Evolutionary conservation across 1,140 invertebrate species (phyloP).

Genomic region (Drosophila lini): DNA sequence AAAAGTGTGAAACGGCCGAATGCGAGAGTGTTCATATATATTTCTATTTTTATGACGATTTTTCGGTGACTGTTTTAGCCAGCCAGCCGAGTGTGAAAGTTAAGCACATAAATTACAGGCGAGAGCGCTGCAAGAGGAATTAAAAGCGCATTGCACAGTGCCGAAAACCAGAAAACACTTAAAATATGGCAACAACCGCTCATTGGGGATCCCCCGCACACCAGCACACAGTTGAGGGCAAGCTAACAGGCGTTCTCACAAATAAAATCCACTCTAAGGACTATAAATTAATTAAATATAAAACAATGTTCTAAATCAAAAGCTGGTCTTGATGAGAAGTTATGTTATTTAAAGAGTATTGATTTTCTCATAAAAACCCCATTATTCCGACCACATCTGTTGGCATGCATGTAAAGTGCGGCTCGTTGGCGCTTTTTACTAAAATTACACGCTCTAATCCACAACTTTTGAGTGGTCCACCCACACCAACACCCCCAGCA

Average conservation of each 20-base stretch:
- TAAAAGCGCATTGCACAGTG: slow-evolving; percentile 71
- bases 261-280: background rate
- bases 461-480: slow-evolving; percentile 69
- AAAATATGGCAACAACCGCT: slow-evolving; percentile 53
- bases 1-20: slow-evolving; percentile 73
- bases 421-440: slow-evolving; percentile 60
- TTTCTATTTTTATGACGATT: slow-evolving; percentile 74
- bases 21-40: slow-evolving; percentile 31
- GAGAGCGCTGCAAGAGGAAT: slow-evolving; percentile 58
- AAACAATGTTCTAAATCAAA: background rate
- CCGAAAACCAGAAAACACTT: slow-evolving; percentile 67
- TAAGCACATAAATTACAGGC: slow-evolving; percentile 77
- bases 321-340: too few relatives aligned
- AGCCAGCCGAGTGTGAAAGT: slow-evolving; percentile 70
- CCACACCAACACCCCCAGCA: slow-evolving; percentile 15
- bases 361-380: too few relatives aligned
- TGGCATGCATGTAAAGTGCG: slow-evolving; percentile 50
- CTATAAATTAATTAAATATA: background rate
- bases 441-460: slow-evolving; percentile 80
- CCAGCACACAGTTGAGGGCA: background rate
- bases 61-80: slow-evolving; percentile 55
- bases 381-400: background rate
- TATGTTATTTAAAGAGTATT: too few relatives aligned
- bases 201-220: slow-evolving; percentile 11
- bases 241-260: background rate